Conservation (phyloP, 2,113 vertebrate species). For the Tauraco erythrolophus region DNA sequence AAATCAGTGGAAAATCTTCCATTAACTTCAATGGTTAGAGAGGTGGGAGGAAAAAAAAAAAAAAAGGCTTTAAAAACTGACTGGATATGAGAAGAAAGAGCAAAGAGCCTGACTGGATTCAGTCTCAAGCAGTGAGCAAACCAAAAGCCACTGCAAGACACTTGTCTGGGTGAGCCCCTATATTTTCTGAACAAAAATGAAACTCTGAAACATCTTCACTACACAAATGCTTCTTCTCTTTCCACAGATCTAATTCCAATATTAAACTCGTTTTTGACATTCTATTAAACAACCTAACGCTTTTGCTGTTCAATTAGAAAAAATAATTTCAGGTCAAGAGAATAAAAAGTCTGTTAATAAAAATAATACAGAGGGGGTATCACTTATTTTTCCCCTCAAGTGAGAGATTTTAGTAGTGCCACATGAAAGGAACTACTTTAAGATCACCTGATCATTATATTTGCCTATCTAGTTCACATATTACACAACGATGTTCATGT, state of each 20-base stretch:
- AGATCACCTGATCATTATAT: background rate
- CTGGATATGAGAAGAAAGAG: background rate
- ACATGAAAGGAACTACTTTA: background rate
- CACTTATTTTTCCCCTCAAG: background rate
- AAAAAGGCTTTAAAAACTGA: background rate
- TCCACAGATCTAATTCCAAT: background rate
- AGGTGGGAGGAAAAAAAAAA: rapidly evolving
- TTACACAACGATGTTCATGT: background rate
- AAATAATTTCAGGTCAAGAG: background rate
- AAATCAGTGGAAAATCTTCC: background rate
- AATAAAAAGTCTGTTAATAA: background rate
- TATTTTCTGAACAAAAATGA: background rate
- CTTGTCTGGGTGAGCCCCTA: background rate
- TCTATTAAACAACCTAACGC: background rate
- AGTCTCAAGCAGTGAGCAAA: background rate
- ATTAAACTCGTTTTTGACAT: background rate
- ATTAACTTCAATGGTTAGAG: background rate
- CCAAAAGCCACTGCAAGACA: background rate
- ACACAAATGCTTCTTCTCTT: background rate
- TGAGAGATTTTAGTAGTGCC: background rate
- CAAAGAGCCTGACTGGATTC: background rate
- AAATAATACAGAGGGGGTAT: background rate
- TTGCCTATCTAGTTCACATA: background rate
- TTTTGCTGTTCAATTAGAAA: background rate
- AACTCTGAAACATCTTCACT: background rate